Evolutionary conservation across 35 echinoderm and acorn worm genomes (phyloP), one percentile per base, ranked within the genome.

Genomic region (Apostichopus japonicus): DNA sequence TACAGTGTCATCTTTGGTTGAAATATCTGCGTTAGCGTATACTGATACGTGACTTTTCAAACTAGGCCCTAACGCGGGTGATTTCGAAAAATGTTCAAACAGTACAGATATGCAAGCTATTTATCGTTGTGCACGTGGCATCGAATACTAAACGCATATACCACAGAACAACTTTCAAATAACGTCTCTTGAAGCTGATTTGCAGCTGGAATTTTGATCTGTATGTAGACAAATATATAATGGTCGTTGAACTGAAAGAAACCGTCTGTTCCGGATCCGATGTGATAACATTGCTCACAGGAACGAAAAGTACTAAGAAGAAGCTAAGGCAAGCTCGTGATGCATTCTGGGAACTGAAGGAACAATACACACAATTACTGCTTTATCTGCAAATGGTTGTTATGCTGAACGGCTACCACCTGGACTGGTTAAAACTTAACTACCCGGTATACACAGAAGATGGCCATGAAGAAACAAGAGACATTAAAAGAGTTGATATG

Each of bases 341-440:
- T 56, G 52, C 80, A 13, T 83, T 55, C 53, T 83, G 80, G 44
- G 80, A 83, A 83, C 80, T 83, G 0, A 83, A 83, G 80, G 33
- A 83, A 83, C 55, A 19, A 4, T 83, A 83, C 51, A 83, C 80
- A 27, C 13, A 83, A 16, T 54, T 83, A 17, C 80, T 83, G 14
- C 80, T 83, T 27, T 53, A 54, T 53, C 52, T 83, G 10, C 80
- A 83, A 83, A 83, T 83, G 80, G 52, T 22, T 21, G 80, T 83
- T 1, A 83, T 83, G 4, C 80, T 83, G 52, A 22, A 21, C 33
- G 80, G 80, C 52, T 55, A 55, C 17, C 80, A 83, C 22, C 10
- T 83, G 14, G 80, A 83, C 5, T 83, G 80, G 80, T 56, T 83
- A 56, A 53, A 56, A 4, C 55, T 83, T 9, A 83, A 22, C 80